Percentiles rank a stretch among this genome's conserved stretches.
Conservation (phyloP, 2,888 invertebrate species). For the Diaperis boleti region DNA sequence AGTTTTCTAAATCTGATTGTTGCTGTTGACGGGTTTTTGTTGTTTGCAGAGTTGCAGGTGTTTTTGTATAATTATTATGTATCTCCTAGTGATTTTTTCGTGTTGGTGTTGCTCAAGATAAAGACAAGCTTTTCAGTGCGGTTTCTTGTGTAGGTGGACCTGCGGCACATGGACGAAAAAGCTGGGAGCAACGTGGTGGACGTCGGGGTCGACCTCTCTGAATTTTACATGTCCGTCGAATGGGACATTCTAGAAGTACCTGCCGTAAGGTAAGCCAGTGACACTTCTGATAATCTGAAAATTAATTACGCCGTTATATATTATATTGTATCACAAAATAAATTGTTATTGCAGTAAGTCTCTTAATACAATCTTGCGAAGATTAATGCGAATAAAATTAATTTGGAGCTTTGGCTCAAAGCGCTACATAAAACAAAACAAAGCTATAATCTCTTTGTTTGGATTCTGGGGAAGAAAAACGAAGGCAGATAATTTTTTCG, state of each 20-base stretch:
- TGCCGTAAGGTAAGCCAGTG: conserved; percentile 81
- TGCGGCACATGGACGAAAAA: conserved; percentile 92
- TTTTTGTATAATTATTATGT: conserved; percentile 26
- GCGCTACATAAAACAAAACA: conserved; percentile 1
- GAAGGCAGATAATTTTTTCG: background rate
- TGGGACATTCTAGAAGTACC: conserved; percentile 99
- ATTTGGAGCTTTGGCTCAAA: background rate
- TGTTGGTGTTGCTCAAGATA: conserved; percentile 15
- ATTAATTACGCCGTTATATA: too few relatives aligned
- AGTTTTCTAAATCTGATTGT: conserved; percentile 21
- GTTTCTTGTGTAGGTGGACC: conserved; percentile 78
- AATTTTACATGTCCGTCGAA: conserved; percentile 98
- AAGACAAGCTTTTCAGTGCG: background rate
- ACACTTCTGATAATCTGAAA: too few relatives aligned
- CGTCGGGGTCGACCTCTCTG: conserved; percentile 95
- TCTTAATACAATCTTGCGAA: conserved; percentile 19
- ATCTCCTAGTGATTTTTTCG: conserved; percentile 3
- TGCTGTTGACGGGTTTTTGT: conserved; percentile 14
- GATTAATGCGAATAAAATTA: conserved; percentile 2
- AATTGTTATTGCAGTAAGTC: conserved; percentile 12
- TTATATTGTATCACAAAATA: conserved; percentile 6
- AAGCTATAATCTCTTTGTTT: conserved; percentile 3
- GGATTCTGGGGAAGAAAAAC: background rate
- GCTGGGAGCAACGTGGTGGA: conserved; percentile 90
- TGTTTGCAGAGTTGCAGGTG: conserved; percentile 35